These are phyloP conservation scores for Zaprionus vittiger DNA, from an alignment of 1,140 invertebrate species.

Conservation along the genomic window DNA sequence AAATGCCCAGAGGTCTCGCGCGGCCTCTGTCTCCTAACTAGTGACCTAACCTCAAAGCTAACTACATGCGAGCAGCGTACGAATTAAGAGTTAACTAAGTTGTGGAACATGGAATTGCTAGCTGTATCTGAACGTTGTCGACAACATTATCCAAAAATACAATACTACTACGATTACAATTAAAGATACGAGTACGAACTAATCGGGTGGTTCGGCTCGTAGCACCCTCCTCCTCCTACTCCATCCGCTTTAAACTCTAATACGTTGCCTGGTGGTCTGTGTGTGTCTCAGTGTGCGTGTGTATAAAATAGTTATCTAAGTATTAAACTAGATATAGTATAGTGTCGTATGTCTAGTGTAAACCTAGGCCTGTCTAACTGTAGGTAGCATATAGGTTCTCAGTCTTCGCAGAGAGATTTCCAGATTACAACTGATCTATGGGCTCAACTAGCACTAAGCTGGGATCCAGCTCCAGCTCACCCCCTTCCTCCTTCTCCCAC, in stretches of 20 bases:
- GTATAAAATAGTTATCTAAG: constrained; percentile 4
- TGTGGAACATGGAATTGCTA: constrained; percentile 83
- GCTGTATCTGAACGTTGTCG: constrained; percentile 67
- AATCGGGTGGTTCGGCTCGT: constrained; percentile 23
- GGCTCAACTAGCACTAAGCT: constrained; percentile 64
- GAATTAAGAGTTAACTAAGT: constrained; percentile 54
- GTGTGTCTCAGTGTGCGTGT: constrained; percentile 23
- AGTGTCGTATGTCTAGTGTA: constrained; percentile 20
- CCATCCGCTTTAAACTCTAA: constrained; percentile 62
- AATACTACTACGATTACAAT: constrained; percentile 30
- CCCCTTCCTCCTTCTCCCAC: not conserved
- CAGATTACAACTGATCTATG: constrained; percentile 64
- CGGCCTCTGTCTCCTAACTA: constrained; percentile 36
- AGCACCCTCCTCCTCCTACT: not conserved
- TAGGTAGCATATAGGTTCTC: constrained; percentile 83
- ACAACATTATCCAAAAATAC: constrained; percentile 50
- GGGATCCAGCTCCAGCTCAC: constrained; percentile 7
- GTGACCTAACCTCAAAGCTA: constrained; percentile 25
- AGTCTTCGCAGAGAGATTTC: constrained; percentile 84
- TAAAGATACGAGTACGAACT: constrained; percentile 36
- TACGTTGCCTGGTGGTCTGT: constrained; percentile 74
- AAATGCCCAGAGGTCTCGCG: constrained; percentile 44
- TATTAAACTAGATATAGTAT: constrained; percentile 19
- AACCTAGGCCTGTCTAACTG: constrained; percentile 58
- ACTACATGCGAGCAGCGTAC: constrained; percentile 21